Base-by-base conservation (phyloP, 2,113 vertebrate species). In the Heterochromis multidens region DNA sequence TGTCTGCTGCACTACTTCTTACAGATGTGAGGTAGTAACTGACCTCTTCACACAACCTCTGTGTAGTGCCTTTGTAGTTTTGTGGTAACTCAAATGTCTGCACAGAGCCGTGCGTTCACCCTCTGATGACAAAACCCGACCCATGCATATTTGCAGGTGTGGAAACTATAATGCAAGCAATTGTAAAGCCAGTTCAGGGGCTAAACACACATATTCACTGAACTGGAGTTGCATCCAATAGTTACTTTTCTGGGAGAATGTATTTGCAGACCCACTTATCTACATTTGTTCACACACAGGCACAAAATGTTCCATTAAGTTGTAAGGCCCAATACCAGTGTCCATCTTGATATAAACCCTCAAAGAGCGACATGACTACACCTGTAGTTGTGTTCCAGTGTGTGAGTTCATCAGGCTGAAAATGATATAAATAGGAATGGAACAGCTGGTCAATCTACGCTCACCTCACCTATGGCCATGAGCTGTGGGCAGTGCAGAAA, bases 201-300 rank as follows among this genome's bases (percentile, higher is more conserved):
- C 40, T 19, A 29, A 12, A 3, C 40, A 7, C 40, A 27, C 65
- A 70, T 9, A 19, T 23, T 70, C 65, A 49, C 0, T 17, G 65
- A 29, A 7, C 40, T 70, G 40, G 37, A 27, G 6, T 29, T 4
- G 35, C 40, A 70, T 2, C 16, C 65, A 29, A 46, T 25, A 27
- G 65, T 23, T 70, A 19, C 23, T 70, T 29, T 49, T 70, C 65
- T 70, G 16, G 65, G n/a, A 70, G 40, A 46, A 49, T 29, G 65
- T 19, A 2, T 70, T 70, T 46, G 63, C 8, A 46, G 63, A 70
- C 37, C 10, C 63, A 46, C 8, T 70, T 19, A 27, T 49, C 16
- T 46, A 43, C 65, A 49, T 70, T 49, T 49, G 65, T 49, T 70
- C 65, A 49, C 40, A 46, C 65, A 70, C 65, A 70, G 37, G 63